Evolutionary conservation across 2,797 vertebrate genomes (phyloP).

Genomic region (Halcyon chelicuti): DNA sequence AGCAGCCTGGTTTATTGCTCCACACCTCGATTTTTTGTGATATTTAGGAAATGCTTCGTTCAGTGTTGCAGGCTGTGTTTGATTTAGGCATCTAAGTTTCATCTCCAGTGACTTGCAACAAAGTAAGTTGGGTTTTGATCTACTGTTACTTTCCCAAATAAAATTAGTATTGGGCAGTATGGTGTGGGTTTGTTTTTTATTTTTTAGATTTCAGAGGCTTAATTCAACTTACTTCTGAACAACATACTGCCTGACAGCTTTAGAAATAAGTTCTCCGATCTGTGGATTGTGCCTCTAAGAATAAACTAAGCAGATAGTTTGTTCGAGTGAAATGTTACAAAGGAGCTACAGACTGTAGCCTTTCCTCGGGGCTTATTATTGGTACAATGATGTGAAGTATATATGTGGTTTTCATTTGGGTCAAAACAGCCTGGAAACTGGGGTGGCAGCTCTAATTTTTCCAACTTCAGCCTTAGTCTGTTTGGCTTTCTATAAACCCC

Average conservation of each 20-base stretch:
- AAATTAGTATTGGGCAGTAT: not conserved
- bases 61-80: not conserved
- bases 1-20: not conserved
- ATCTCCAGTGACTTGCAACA: not conserved
- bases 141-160: not conserved
- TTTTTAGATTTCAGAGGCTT: constrained; percentile 14
- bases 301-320: not conserved
- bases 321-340: not conserved
- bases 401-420: not conserved
- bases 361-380: not conserved
- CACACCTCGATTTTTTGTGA: not conserved
- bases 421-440: not conserved
- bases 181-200: not conserved
- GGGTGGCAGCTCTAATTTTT: not conserved
- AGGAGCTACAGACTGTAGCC: not conserved
- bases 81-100: not conserved
- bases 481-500: not conserved
- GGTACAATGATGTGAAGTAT: not conserved
- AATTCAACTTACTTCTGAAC: not conserved
- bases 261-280: not conserved
- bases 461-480: not conserved
- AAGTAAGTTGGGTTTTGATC: not conserved
- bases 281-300: not conserved
- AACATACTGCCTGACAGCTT: not conserved
- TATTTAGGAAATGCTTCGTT: not conserved